Conservation (phyloP, 2,113 vertebrate genomes). For the Lophochroa leadbeateri region DNA sequence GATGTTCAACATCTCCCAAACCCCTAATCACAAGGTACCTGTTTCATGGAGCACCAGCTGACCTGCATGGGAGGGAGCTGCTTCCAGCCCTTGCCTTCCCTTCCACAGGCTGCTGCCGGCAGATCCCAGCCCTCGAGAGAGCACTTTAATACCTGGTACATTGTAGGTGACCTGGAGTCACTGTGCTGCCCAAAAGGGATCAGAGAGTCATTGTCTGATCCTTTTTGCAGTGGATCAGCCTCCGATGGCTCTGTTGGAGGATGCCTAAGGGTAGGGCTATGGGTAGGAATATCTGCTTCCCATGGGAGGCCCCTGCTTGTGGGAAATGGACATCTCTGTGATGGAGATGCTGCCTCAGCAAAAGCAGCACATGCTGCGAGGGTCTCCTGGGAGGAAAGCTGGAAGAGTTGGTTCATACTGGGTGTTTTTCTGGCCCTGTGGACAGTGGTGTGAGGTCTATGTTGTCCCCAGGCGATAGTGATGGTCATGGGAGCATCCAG, state of each 20-base stretch:
- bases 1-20: slow-evolving; percentile 70
- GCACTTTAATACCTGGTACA: background rate
- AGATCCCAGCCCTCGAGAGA: background rate
- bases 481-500: background rate
- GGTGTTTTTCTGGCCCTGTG: background rate
- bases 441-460: background rate
- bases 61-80: background rate
- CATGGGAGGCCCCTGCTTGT: too few species aligned
- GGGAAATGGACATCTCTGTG: background rate
- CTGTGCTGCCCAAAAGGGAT: background rate
- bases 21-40: slow-evolving; percentile 23
- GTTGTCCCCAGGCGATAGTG: background rate
- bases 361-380: background rate
- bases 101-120: background rate
- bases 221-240: background rate
- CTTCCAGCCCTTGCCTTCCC: background rate
- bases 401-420: background rate
- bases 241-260: fast-evolving
- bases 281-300: background rate
- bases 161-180: background rate
- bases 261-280: background rate
- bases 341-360: background rate
- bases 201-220: background rate
- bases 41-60: slow-evolving; percentile 36
- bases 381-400: background rate